Evolutionary conservation across 2,113 vertebrate species (phyloP).

Genomic region (Protobothrops mucrosquamatus): DNA sequence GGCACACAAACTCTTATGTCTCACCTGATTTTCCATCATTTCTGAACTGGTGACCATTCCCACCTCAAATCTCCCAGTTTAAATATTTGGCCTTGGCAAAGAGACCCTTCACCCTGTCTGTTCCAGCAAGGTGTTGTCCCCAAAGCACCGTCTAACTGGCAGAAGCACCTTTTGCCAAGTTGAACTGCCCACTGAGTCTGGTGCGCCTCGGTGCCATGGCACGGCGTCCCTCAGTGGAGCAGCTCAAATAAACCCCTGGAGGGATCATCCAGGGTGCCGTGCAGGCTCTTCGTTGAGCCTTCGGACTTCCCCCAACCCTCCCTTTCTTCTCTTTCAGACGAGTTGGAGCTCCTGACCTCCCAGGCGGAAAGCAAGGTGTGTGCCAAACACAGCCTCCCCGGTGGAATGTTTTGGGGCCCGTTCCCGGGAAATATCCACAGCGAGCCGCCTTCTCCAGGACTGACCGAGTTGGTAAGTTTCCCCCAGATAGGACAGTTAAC

Average conservation of each 20-base stretch:
- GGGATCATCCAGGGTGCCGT: background rate
- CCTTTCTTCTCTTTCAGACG: constrained; percentile 56
- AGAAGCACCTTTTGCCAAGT: background rate
- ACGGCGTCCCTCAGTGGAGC: background rate
- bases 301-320: background rate
- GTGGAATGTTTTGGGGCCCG: constrained; percentile 85
- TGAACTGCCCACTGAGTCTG: background rate
- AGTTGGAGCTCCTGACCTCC: constrained; percentile 71
- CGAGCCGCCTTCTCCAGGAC: constrained; percentile 47
- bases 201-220: background rate
- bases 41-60: background rate
- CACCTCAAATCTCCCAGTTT: background rate
- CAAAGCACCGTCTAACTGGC: background rate
- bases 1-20: background rate
- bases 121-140: background rate
- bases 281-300: background rate
- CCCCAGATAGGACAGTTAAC: background rate
- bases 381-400: constrained; percentile 64
- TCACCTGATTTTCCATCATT: background rate
- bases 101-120: background rate
- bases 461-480: constrained; percentile 66
- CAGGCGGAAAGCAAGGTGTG: constrained; percentile 67
- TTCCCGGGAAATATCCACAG: constrained; percentile 79
- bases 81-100: background rate
- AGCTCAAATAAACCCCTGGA: background rate